A percentile compares a stretch with the other conserved stretches of the same genome.
These are phyloP conservation scores for Brachypodius melanocephalos DNA, from an alignment of 2,113 vertebrate genomes.

Conservation along the genomic window DNA sequence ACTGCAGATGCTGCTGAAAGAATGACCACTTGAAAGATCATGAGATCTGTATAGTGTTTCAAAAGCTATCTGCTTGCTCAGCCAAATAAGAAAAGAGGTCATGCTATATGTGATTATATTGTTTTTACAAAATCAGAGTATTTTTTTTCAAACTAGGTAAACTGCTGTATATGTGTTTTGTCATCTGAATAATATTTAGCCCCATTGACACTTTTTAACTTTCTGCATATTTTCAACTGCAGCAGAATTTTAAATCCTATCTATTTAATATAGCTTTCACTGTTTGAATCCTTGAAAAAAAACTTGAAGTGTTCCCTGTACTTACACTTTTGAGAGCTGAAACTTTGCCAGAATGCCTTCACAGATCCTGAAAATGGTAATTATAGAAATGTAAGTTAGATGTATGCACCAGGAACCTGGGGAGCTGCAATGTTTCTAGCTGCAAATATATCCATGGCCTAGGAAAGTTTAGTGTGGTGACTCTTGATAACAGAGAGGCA, in stretches of 20 bases:
- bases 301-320: not conserved
- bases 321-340: constrained; percentile 4
- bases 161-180: not conserved
- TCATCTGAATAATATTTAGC: not conserved
- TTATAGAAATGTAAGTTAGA: constrained; percentile 28
- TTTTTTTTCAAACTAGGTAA: not conserved
- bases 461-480: not conserved
- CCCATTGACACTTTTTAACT: not conserved
- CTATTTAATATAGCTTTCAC: not conserved
- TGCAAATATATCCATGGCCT: not conserved
- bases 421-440: not conserved
- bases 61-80: not conserved
- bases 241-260: not conserved
- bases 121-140: not conserved
- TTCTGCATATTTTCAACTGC: not conserved
- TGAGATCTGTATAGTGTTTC: not conserved
- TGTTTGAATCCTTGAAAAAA: not conserved
- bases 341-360: constrained; percentile 33
- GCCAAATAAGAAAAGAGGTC: not conserved
- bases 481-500: not conserved
- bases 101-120: not conserved
- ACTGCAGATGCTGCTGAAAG: not conserved
- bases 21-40: constrained; percentile 16
- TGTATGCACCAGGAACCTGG: not conserved
- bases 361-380: constrained; percentile 25